Base-by-base conservation (phyloP, 2,888 invertebrate genomes). In the Dasysyrphus tricinctus region DNA sequence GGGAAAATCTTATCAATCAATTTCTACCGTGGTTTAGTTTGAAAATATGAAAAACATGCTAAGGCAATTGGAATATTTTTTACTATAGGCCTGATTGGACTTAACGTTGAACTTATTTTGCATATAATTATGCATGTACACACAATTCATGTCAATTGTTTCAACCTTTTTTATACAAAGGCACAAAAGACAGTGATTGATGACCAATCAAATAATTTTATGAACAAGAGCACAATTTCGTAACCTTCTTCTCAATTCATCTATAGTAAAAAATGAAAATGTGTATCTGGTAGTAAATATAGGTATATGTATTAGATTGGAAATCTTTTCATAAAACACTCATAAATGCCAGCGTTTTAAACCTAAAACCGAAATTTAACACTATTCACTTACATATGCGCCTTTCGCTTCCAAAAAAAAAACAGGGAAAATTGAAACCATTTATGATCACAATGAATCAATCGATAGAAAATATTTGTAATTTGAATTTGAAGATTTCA, bases 71-170 rank as follows among this genome's bases (percentile, higher is more conserved):
- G 6, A 51, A 29, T 29, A 14, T 7, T 29, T 54, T 54, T 14
- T 2, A 32, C 5, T 0, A 1, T 54, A 3, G 3, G 8, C 14
- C 3, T 29, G 7, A 54, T 3, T 54, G 29, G 29, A 29, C 14
- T 54, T 54, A n/a, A 29, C 0, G 14, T 29, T 54, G 29, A 54
- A 54, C 29, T 29, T 0, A 29, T 54, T 54, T 29, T 14, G 54
- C 24, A 54, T 54, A 54, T 12, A 54, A n/a, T 3, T 51, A 12
- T 2, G 5, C 19, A 19, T 54, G 6, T 29, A 11, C 0, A 54
- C 8, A 54, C 8, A 54, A 14, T 54, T n/a, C 29, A 24, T 14
- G 24, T 61, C n/a, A 61, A 61, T 61, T 61, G 19, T 61, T 61
- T 42, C 7, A 61, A 61, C 39, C 19, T 42, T 24, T 61, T 42